Evolutionary conservation across 1,140 invertebrate species (phyloP).

Genomic region (Hycleus cichorii): DNA sequence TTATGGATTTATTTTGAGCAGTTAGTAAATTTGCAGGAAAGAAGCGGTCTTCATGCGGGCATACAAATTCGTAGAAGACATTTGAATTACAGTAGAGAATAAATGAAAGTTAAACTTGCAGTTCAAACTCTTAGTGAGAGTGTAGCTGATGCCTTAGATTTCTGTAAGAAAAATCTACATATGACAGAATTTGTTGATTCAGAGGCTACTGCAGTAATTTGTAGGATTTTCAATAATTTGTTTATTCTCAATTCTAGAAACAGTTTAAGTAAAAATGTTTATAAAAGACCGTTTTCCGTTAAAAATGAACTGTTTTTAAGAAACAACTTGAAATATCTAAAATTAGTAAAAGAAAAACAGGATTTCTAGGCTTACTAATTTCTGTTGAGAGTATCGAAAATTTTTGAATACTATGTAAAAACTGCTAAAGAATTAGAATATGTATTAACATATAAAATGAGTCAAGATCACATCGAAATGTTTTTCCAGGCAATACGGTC

Average conservation of each 20-base stretch:
- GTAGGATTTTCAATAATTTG: constrained; percentile 22
- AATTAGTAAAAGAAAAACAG: no score
- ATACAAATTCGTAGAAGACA: constrained; percentile 33
- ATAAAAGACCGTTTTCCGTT: not conserved
- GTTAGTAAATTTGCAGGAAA: constrained; percentile 28
- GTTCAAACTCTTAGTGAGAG: constrained; percentile 34
- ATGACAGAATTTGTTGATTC: constrained; percentile 17
- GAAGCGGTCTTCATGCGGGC: constrained; percentile 25
- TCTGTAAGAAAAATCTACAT: constrained; percentile 13
- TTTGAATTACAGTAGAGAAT: constrained; percentile 30
- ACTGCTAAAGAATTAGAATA: no score
- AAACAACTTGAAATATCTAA: no score
- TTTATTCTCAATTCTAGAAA: constrained; percentile 29
- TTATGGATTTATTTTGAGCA: constrained; percentile 29
- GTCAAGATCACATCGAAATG: no score
- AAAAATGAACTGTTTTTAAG: no score
- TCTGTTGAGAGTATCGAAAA: no score
- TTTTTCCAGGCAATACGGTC: no score
- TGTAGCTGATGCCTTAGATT: constrained; percentile 21
- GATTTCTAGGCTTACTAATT: no score
- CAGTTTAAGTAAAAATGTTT: constrained; percentile 10
- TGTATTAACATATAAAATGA: no score
- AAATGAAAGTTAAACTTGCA: constrained; percentile 37
- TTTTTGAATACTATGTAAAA: no score
- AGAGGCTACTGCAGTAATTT: constrained; percentile 23